Percentiles rank a stretch among this genome's conserved stretches.
Evolutionary conservation across 2,888 invertebrate species (phyloP).

Genomic region (Nesidiocoris tenuis): DNA sequence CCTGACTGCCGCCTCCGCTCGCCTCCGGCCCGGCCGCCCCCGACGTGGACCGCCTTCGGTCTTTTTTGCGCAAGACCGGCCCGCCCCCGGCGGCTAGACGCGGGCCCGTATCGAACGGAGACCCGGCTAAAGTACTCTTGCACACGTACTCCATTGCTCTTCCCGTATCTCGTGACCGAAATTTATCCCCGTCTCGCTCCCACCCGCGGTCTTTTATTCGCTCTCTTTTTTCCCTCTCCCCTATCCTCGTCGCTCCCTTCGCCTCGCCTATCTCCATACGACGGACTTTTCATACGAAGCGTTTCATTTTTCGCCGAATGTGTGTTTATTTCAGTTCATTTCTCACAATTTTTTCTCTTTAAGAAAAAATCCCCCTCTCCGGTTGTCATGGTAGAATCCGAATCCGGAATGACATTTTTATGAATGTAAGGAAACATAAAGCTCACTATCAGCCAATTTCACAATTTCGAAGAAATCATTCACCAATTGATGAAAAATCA

Average conservation of each 20-base stretch:
- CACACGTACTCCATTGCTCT: conserved; percentile 15
- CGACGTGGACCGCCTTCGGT: conserved; percentile 25
- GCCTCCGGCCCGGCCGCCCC: not conserved
- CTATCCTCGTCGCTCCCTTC: not conserved
- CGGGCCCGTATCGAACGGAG: conserved; percentile 38
- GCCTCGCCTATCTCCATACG: not conserved
- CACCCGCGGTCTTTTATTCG: no score
- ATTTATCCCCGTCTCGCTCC: conserved; percentile 25
- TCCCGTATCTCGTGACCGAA: no score
- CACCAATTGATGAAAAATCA: no score
- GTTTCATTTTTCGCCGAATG: not conserved
- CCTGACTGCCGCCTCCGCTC: conserved; percentile 20
- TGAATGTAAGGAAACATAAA: no score
- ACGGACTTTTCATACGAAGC: not conserved
- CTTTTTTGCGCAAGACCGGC: conserved; percentile 24
- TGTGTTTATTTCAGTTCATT: conserved; percentile 12
- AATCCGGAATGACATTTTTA: no score
- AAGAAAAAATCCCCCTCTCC: no score
- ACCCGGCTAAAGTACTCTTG: conserved; percentile 33
- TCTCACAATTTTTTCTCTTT: no score
- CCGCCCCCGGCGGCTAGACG: conserved; percentile 26
- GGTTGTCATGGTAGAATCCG: no score
- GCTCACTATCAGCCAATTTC: no score
- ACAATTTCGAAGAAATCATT: no score
- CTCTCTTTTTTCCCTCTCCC: not conserved